Percentiles rank a stretch among this genome's conserved stretches.
These are phyloP conservation scores for Agapornis canus DNA, from an alignment of 2,797 vertebrate genomes.

Conservation along the genomic window DNA sequence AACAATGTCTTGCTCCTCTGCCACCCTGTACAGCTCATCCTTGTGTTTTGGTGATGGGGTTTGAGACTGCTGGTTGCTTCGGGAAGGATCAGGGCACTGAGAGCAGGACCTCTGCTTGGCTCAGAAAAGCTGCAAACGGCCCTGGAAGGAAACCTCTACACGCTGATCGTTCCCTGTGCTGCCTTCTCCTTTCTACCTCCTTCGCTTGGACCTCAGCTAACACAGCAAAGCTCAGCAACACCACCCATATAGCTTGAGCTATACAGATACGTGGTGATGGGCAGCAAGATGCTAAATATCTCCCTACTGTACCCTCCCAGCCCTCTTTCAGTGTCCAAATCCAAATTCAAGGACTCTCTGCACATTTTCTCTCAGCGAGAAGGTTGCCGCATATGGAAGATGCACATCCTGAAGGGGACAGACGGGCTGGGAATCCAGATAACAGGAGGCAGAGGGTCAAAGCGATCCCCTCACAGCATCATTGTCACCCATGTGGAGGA, in stretches of 20 bases:
- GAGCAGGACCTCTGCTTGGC: not conserved
- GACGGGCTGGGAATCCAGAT: constrained; percentile 95
- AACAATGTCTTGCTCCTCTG: not conserved
- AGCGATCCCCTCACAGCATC: constrained; percentile 91
- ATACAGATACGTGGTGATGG: constrained; percentile 1
- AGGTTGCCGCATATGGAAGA: constrained; percentile 94
- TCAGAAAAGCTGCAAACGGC: not conserved
- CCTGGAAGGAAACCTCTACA: not conserved
- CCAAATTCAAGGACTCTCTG: constrained; percentile 61
- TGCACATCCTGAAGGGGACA: constrained; percentile 92
- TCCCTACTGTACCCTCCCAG: not conserved
- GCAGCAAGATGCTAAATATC: not conserved
- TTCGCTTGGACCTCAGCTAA: constrained; percentile 50
- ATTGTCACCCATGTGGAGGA: constrained; percentile 91
- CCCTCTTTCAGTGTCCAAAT: not conserved
- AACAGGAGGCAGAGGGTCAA: constrained; percentile 93
- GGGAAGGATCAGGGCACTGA: not conserved
- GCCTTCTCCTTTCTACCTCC: constrained; percentile 30
- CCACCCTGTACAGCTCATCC: not conserved
- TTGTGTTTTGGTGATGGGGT: not conserved
- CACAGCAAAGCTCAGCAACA: not conserved
- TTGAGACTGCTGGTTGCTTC: not conserved
- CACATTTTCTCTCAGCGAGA: constrained; percentile 83
- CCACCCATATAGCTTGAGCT: not conserved
- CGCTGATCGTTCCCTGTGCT: constrained; percentile 30